These are phyloP conservation scores for Choristoneura rosaceana DNA, from an alignment of 2,888 invertebrate species.

Conservation along the genomic window DNA sequence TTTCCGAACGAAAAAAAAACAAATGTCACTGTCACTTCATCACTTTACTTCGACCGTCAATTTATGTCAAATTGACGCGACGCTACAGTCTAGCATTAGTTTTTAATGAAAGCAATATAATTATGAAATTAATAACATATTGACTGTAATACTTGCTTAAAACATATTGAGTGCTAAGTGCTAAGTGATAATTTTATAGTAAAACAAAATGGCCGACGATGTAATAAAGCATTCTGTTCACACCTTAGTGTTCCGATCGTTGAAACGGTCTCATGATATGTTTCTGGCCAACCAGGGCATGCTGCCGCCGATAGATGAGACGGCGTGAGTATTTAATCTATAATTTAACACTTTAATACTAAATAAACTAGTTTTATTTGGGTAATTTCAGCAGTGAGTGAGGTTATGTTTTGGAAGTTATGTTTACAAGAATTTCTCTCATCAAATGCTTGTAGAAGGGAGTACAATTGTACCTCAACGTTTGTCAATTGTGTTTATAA, in stretches of 20 bases:
- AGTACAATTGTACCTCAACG: no score
- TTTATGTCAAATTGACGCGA: conserved; percentile 31
- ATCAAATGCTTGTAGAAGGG: not conserved
- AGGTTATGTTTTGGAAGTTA: conserved; percentile 35
- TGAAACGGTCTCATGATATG: conserved; percentile 99
- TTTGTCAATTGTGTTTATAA: no score
- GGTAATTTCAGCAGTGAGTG: not conserved
- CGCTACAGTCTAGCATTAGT: not conserved
- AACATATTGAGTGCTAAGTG: not conserved
- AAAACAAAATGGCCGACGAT: conserved; percentile 87
- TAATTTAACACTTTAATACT: conserved; percentile 10
- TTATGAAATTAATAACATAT: conserved; percentile 13
- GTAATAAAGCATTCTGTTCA: conserved; percentile 99
- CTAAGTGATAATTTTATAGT: conserved; percentile 1
- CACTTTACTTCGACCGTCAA: no score
- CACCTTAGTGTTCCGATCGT: conserved; percentile 97
- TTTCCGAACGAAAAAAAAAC: conserved; percentile 21
- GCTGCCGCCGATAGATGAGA: conserved; percentile 93
- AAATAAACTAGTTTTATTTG: not conserved
- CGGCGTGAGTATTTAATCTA: conserved; percentile 87
- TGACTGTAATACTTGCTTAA: not conserved
- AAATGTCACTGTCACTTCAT: not conserved
- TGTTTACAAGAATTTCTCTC: conserved; percentile 13
- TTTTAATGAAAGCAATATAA: not conserved
- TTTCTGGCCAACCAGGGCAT: conserved; percentile 96